Evolutionary conservation across 23 tunicate species (phyloP), one percentile per base, ranked within the genome.

Genomic region (Diplosoma virens): DNA sequence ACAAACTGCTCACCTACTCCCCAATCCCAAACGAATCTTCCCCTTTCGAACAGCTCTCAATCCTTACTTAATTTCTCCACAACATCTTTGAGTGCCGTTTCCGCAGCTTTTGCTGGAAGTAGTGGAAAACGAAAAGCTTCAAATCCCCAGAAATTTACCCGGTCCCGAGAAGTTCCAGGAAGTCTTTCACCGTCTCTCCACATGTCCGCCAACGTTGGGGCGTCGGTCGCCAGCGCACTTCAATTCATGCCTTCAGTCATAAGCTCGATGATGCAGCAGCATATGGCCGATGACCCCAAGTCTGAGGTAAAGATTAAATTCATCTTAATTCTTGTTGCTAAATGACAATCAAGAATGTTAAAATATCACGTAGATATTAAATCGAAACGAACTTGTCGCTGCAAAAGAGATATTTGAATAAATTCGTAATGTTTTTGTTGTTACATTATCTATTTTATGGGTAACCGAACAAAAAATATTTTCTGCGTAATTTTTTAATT

Each of bases 51-150:
- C 25, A 80, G 45, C 33, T 35, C 37, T 1, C 84, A 80, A 68
- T 77, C 73, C 9, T 56, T 67, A 0, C n/a, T 80, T 0, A 53
- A 52, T 55, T 24, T 80, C 0, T 54, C 33, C 68, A 25, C 46
- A 25, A 26, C 67, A 17, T n/a, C 41, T 28, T 58, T 58, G 17
- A 29, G 47, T 21, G 1, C n/a, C 28, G 16, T 67, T 23, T 60
- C 79, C 16, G n/a, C 3, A 11, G 25, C 52, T 2, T 67, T 23
- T 16, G 1, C 82, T 6, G 69, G 76, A 37, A 84, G 89, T 45
- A 84, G 97, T 79, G 88, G 96, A 41, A 90, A 90, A 56, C 54
- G 97, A 54, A 92, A 92, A 34, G 86, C 87, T 5, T 59, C 92
- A 21, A 85, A 67, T 79, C 97, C 97, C 58, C 92, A 85, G 47